phyloP scores from a whole-genome alignment of 2,888 invertebrate species.

The Drosophila lutescens region DNA sequence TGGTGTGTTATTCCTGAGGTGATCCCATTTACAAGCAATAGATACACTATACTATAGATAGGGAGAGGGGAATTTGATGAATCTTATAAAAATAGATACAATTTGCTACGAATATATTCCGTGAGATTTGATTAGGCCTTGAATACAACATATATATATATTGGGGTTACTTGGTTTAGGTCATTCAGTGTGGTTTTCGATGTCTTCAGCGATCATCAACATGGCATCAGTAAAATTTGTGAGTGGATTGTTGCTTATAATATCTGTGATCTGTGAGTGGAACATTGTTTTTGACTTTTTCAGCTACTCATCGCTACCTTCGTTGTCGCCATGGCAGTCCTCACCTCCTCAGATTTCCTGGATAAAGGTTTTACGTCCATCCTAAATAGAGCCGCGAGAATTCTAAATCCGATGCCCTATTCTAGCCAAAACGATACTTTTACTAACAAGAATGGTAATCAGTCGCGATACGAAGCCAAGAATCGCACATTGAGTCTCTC shows the following conservation, averaged over 20 bases:
- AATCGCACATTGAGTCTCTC: not conserved
- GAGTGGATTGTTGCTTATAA: not conserved
- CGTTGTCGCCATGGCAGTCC: not conserved
- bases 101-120: too few relatives aligned
- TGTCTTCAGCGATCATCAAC: not conserved
- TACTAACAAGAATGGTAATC: not conserved
- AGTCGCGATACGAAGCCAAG: not conserved
- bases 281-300: not conserved
- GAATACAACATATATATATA: not conserved
- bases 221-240: conserved; percentile 1
- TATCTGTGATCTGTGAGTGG: not conserved
- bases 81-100: too few relatives aligned
- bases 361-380: not conserved
- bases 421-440: not conserved
- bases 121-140: not conserved
- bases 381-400: not conserved
- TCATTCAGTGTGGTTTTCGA: not conserved
- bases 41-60: too few relatives aligned
- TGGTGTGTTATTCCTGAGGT: too few relatives aligned
- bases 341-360: not conserved
- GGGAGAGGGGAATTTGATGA: too few relatives aligned
- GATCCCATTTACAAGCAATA: too few relatives aligned
- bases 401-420: not conserved
- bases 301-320: not conserved
- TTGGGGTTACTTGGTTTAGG: not conserved